These are phyloP conservation scores for Holcopasites calliopsidis DNA, from an alignment of 1,140 invertebrate genomes.

Conservation along the genomic window DNA sequence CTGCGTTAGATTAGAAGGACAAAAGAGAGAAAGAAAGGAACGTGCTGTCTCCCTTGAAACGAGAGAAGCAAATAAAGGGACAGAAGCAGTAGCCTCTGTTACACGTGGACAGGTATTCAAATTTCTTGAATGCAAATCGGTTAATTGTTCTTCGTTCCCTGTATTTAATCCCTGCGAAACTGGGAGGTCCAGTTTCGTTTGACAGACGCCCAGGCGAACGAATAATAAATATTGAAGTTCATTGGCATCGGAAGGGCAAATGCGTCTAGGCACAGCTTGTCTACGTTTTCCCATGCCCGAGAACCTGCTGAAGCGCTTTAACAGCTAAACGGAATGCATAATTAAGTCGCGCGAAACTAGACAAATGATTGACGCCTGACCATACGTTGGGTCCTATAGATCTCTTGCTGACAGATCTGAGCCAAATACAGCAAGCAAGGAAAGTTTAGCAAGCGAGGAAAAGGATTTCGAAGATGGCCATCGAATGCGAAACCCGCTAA, in stretches of 20 bases:
- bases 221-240: constrained; percentile 11
- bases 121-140: constrained; percentile 36
- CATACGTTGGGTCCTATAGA: no score
- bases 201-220: no score
- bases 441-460: background rate
- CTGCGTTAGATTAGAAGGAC: background rate
- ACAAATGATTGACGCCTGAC: background rate
- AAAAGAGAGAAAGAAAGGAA: background rate
- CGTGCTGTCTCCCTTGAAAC: background rate
- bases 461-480: background rate
- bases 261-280: constrained; percentile 3
- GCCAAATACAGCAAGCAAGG: no score
- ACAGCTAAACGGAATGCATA: constrained; percentile 21
- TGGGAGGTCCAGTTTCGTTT: constrained; percentile 8
- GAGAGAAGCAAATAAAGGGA: background rate
- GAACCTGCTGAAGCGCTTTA: constrained; percentile 25
- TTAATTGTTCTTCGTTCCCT: constrained; percentile 36
- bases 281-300: constrained; percentile 1
- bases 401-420: no score
- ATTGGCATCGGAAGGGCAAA: constrained; percentile 28
- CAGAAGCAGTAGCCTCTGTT: background rate
- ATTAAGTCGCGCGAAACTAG: background rate
- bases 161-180: background rate
- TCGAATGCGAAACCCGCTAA: no score
- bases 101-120: constrained; percentile 49